Evolutionary conservation across 2,888 invertebrate genomes (phyloP), one percentile per base, ranked within the genome.

Genomic region (Drosophila nigricruria): DNA sequence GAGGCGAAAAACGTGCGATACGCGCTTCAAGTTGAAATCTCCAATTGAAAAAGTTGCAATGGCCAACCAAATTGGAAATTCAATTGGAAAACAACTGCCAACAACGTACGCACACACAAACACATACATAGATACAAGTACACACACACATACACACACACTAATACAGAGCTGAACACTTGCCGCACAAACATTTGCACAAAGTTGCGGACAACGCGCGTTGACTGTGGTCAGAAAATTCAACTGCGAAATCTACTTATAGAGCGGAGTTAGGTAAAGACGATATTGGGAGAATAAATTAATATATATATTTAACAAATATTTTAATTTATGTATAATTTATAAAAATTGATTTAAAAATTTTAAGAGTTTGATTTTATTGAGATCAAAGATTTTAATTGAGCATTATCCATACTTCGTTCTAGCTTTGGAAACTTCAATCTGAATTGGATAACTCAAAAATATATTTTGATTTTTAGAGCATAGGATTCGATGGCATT

Each of bases 21-120:
- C 56, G 30, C 49, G 64, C 63, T 52, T 73, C 30, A 68, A 61
- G 73, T 57, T 77, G 67, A 73, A 79, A 54, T 65, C 50, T 63
- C 58, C 65, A 87, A 81, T 87, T 79, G 75, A 72, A 73, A 72
- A 85, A 65, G 67, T 74, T 68, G 79, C 76, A 64, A 36, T 74
- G 62, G 81, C 61, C 73, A 80, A 56, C 64, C 52, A 66, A 82
- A 85, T 89, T 87, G 77, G 72, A 87, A 89, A 84, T 79, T 79
- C 85, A 84, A 89, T 87, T 84, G 85, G 79, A 89, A 89, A 79
- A 70, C 74, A 73, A 77, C 77, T 76, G 65, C 61, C 50, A 66
- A 57, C 59, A 76, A 58, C 43, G 53, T 60, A 64, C 56, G 61
- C 32, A 32, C 34, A 36, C 12, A 27, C n/a, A 9, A 52, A 27